Evolutionary conservation across 2,113 vertebrate genomes (phyloP).

Genomic region (Astatoreochromis straeleni): DNA sequence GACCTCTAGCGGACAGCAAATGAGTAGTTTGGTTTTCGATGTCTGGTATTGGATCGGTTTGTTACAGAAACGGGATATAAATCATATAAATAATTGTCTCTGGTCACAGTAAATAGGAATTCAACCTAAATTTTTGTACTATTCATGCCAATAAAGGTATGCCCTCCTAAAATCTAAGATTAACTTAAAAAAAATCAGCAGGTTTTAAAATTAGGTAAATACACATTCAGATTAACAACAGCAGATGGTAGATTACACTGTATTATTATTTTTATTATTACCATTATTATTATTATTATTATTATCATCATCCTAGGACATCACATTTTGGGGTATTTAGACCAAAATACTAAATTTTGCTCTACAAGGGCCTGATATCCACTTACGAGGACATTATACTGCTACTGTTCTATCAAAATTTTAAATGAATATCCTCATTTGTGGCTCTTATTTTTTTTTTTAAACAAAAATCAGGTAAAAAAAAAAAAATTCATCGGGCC

Average conservation of each 20-base stretch:
- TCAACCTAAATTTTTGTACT: not conserved
- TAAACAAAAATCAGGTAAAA: not conserved
- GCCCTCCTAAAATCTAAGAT: not conserved
- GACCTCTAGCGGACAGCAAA: conserved; percentile 22
- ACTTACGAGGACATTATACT: not conserved
- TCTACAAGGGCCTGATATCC: not conserved
- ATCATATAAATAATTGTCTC: not conserved
- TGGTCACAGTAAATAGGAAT: not conserved
- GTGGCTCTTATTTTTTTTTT: not conserved
- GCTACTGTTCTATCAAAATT: not conserved
- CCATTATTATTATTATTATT: not conserved
- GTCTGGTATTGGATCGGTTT: not conserved
- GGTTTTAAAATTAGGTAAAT: not conserved
- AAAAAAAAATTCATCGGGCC: not conserved
- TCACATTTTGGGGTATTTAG: not conserved
- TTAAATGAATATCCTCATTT: not conserved
- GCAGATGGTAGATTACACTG: not conserved
- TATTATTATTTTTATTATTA: not conserved
- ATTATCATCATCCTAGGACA: not conserved
- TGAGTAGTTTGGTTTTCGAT: not conserved
- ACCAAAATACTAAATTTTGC: not conserved
- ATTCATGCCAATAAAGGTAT: not conserved
- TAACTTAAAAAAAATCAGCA: not conserved
- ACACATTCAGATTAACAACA: not conserved
- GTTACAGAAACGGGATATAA: not conserved